phyloP scores from a whole-genome alignment of 53 echinoderm and acorn worm genomes.

The Hippasteria phrygiana region DNA sequence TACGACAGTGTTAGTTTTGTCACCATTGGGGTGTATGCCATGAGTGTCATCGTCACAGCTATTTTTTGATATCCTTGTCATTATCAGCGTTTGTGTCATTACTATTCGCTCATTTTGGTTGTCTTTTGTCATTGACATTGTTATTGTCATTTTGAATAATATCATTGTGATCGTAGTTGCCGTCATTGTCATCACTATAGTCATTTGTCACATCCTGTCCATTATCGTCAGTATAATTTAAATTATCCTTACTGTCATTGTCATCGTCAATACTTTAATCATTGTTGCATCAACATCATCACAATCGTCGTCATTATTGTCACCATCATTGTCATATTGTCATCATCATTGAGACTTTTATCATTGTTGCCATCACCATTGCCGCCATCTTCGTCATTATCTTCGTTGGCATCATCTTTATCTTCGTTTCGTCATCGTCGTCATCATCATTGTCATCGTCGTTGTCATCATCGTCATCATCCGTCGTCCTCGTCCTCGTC shows the following conservation, averaged over 20 bases:
- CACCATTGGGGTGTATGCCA: too few species aligned
- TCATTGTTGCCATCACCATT: too few species aligned
- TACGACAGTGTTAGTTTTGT: too few species aligned
- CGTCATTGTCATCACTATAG: too few species aligned
- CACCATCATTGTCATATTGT: not conserved
- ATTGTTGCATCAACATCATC: not conserved
- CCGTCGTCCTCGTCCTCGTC: not conserved
- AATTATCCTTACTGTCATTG: not conserved
- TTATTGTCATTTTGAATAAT: too few species aligned
- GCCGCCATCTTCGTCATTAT: not conserved
- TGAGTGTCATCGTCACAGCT: too few species aligned
- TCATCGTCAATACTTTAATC: not conserved
- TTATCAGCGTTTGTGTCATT: too few species aligned
- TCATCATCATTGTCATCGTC: not conserved
- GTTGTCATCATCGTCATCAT: not conserved
- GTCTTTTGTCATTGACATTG: too few species aligned
- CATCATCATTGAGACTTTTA: too few species aligned
- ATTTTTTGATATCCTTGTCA: too few species aligned
- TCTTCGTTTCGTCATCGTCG: not conserved
- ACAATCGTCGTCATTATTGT: not conserved
- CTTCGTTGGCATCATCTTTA: not conserved
- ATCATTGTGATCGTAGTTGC: too few species aligned
- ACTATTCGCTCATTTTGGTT: too few species aligned
- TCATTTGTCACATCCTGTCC: not conserved
- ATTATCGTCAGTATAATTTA: slow-evolving; percentile 26